A percentile compares a stretch with the other conserved stretches of the same genome.
These are phyloP conservation scores for Pangasius sanitwongsei DNA, from an alignment of 2,797 vertebrate genomes.

Conservation along the genomic window DNA sequence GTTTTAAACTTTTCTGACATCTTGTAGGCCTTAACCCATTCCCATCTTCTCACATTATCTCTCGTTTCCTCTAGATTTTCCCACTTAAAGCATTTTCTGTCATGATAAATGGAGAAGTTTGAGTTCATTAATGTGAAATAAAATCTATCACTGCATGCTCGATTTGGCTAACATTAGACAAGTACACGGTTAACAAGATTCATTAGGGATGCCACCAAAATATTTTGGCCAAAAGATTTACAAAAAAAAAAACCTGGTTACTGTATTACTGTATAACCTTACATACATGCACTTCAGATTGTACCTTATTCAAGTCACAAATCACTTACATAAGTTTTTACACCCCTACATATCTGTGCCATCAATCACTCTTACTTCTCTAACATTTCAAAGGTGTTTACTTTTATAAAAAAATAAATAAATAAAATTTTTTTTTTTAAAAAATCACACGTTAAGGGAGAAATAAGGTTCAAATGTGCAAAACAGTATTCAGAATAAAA, in stretches of 20 bases:
- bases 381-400: not conserved
- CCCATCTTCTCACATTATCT: no score
- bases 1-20: no score
- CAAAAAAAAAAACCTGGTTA: not conserved
- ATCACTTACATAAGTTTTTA: not conserved
- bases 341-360: not conserved
- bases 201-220: not conserved
- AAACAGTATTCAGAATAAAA: not conserved
- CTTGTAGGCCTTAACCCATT: not conserved
- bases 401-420: not conserved
- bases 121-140: no score
- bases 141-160: no score
- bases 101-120: no score
- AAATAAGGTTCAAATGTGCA: not conserved
- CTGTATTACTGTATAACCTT: not conserved
- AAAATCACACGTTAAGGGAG: not conserved
- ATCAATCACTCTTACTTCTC: not conserved
- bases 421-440: no score
- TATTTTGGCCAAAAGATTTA: not conserved
- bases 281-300: not conserved
- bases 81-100: not conserved
- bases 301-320: not conserved
- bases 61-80: not conserved
- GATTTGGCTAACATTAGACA: no score
- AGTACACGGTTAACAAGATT: not conserved